Evolutionary conservation across 2,888 invertebrate genomes (phyloP).

Genomic region (Lepidocyrtoides sp.): DNA sequence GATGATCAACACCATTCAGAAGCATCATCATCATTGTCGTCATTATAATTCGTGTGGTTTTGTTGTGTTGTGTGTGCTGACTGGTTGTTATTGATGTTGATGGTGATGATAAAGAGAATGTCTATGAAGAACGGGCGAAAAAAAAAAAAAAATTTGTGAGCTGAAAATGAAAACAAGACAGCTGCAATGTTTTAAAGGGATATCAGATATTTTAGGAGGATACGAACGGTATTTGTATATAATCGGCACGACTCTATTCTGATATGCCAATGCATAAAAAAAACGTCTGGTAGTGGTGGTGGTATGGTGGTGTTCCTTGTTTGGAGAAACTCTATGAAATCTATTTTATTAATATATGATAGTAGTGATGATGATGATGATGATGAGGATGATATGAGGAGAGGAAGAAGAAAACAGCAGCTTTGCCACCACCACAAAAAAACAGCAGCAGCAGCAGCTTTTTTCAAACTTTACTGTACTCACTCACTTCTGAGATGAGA

Average conservation of each 20-base stretch:
- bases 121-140: constrained; percentile 26
- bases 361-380: background rate
- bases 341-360: constrained; percentile 50
- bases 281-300: constrained; percentile 5
- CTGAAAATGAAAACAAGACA: constrained; percentile 63
- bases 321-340: constrained; percentile 21
- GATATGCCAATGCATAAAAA: constrained; percentile 35
- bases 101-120: background rate
- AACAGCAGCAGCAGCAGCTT: constrained; percentile 1
- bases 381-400: constrained; percentile 1
- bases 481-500: constrained; percentile 33
- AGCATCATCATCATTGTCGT: constrained; percentile 15
- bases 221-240: background rate
- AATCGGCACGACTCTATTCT: background rate
- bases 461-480: constrained; percentile 18
- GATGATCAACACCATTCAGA: constrained; percentile 11
- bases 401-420: constrained; percentile 11
- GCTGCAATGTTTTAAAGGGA: constrained; percentile 65
- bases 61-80: background rate
- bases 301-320: background rate
- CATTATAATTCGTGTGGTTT: constrained; percentile 32
- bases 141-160: constrained; percentile 37
- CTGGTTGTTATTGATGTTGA: constrained; percentile 41
- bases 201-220: constrained; percentile 51
- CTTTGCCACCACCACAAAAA: constrained; percentile 1